Conservation (phyloP, 2,113 vertebrate genomes). For the Orientallactaga bullata region DNA sequence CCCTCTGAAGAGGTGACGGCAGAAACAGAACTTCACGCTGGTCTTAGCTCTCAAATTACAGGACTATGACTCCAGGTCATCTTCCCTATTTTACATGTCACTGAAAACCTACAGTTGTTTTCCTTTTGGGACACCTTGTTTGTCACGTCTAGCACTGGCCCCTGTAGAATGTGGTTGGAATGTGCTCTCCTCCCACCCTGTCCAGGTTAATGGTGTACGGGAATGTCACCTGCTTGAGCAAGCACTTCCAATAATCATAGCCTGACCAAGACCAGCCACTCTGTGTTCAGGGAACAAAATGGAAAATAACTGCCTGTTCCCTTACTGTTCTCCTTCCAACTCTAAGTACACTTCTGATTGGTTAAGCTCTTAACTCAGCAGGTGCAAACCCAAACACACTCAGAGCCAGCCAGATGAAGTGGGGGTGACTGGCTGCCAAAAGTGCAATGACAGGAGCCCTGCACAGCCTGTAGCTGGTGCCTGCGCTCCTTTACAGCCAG, state of each 20-base stretch:
- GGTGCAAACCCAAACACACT: background rate
- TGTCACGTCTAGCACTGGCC: background rate
- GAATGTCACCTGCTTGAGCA: background rate
- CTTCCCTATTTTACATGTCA: background rate
- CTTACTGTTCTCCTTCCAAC: background rate
- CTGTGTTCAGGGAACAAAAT: background rate
- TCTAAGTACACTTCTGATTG: background rate
- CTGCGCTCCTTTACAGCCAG: rapidly evolving
- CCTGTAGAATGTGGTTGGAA: background rate
- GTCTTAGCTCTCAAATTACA: background rate
- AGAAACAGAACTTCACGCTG: background rate
- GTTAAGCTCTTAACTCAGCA: background rate
- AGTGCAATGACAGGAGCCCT: rapidly evolving
- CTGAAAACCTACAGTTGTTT: background rate
- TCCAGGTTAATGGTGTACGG: rapidly evolving
- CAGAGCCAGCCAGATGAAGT: background rate
- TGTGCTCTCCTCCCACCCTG: background rate
- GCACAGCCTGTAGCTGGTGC: rapidly evolving
- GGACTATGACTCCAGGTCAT: background rate
- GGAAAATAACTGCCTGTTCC: background rate
- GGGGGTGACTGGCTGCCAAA: rapidly evolving
- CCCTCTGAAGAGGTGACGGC: background rate
- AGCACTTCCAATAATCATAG: background rate
- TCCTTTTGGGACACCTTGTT: background rate
- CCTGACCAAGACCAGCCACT: background rate